Conservation (phyloP, 2,888 invertebrate genomes). For the Colostygia pectinataria region DNA sequence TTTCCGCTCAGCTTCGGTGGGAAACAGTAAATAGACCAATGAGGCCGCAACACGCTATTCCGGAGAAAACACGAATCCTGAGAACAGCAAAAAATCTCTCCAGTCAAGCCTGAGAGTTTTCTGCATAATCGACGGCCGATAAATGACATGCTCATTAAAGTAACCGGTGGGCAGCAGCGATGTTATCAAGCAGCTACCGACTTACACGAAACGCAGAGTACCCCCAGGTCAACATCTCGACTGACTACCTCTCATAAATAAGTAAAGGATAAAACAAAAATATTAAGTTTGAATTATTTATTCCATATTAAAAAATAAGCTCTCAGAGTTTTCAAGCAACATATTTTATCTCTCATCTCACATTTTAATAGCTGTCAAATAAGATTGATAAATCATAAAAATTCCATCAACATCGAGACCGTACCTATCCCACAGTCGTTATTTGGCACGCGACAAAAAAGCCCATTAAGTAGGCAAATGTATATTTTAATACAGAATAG, state of each 20-base stretch:
- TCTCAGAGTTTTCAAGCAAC: neutral
- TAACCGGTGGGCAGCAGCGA: slow-evolving; percentile 74
- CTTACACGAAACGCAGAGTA: slow-evolving; percentile 61
- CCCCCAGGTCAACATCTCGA: slow-evolving; percentile 17
- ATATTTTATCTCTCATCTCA: slow-evolving; percentile 26
- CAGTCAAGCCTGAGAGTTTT: slow-evolving; percentile 46
- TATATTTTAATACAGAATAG: slow-evolving; percentile 81
- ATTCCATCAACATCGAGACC: slow-evolving; percentile 56
- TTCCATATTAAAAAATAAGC: slow-evolving; percentile 9
- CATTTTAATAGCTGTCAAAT: slow-evolving; percentile 44
- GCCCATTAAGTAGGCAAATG: slow-evolving; percentile 78
- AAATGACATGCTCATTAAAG: slow-evolving; percentile 74
- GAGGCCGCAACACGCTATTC: no score
- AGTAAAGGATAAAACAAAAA: slow-evolving; percentile 20
- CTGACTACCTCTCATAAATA: slow-evolving; percentile 25
- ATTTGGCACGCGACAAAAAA: slow-evolving; percentile 79
- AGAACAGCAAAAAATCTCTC: slow-evolving; percentile 29
- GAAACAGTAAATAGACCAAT: no score
- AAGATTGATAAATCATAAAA: slow-evolving; percentile 68
- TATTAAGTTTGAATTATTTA: no score
- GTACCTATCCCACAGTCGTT: slow-evolving; percentile 58
- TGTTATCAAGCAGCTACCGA: slow-evolving; percentile 68
- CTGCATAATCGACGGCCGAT: slow-evolving; percentile 56
- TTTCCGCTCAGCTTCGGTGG: no score
- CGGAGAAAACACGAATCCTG: neutral